Evolutionary conservation across 2,888 invertebrate species (phyloP), one percentile per base, ranked within the genome.

Genomic region (Ectemnius lituratus): DNA sequence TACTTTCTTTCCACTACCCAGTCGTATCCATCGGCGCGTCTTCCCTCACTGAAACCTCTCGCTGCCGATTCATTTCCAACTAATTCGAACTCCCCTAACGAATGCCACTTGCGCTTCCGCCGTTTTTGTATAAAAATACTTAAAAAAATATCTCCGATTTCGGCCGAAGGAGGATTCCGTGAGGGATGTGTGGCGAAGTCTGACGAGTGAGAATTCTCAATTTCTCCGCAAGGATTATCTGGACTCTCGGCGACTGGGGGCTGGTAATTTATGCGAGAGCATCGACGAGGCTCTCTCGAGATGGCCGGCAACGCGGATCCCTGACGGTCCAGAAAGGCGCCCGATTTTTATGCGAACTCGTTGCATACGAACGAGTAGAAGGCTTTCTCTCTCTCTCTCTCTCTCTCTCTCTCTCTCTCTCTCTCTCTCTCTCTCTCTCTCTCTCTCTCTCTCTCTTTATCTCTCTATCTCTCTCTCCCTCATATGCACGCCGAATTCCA

Each of bases 41-140:
- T 18, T 8, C 16, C 37, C 37, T 37, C 37, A 11, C 8, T 37
- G 37, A 37, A 37, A 37, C 37, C 37, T 37, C 37, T 11, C 37
- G 11, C 37, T 11, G 37, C 37, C 37, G 37, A 11, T 6, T 52
- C 16, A 5, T 52, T 16, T 70, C 62, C 14, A 45, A 52, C 27
- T 69, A 58, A 68, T 47, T 58, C 56, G 46, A 27, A 23, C 52
- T 18, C 58, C 13, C 58, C n/a, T 5, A 16, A 16, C n/a, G 52
- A 14, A 14, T 52, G 5, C 13, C 52, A 0, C 2, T 47, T 47
- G 47, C 57, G 57, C 16, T 2, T 47, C 57, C 37, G 23, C 47
- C 58, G 69, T 62, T 37, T 37, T 37, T 68, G 16, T 75, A 77
- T 73, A 78, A 80, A 75, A 78, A 75, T 75, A 75, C 59, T 60